Conservation (phyloP, 2,888 invertebrate genomes). For the Parnassius glacialis region DNA sequence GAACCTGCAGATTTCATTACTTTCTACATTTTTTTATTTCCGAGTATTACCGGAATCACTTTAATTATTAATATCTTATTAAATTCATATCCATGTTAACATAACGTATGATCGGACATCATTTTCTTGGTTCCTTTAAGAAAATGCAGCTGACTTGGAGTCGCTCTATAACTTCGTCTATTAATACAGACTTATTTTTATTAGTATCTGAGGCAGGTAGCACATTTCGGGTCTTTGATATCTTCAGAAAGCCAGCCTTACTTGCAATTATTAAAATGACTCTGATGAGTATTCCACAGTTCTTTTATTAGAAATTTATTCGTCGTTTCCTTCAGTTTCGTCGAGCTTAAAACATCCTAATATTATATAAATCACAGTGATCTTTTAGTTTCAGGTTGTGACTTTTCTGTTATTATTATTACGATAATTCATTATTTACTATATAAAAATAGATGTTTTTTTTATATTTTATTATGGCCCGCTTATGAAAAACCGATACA, state of each 20-base stretch:
- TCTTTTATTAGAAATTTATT: conserved; percentile 6
- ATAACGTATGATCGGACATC: conserved; percentile 60
- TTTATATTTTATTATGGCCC: too few relatives aligned
- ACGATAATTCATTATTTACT: too few relatives aligned
- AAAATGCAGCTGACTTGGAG: conserved; percentile 76
- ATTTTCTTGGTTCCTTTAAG: conserved; percentile 77
- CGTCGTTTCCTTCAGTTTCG: background rate
- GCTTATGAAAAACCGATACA: too few relatives aligned
- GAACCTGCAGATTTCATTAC: too few relatives aligned
- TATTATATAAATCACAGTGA: too few relatives aligned
- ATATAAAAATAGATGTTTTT: too few relatives aligned
- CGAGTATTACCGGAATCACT: too few relatives aligned
- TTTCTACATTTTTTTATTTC: too few relatives aligned
- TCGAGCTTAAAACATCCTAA: background rate
- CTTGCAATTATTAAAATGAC: conserved; percentile 44
- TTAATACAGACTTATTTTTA: conserved; percentile 72
- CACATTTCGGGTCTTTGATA: conserved; percentile 56
- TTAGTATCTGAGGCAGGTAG: conserved; percentile 62
- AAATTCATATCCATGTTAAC: conserved; percentile 9
- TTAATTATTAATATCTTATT: background rate
- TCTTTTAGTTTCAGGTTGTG: too few relatives aligned
- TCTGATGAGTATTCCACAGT: conserved; percentile 27
- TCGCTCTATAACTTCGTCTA: conserved; percentile 68
- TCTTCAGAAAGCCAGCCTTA: conserved; percentile 32
- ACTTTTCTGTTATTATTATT: too few relatives aligned